phyloP scores from a whole-genome alignment of 2,113 vertebrate species.

The Atlantisia rogersi region DNA sequence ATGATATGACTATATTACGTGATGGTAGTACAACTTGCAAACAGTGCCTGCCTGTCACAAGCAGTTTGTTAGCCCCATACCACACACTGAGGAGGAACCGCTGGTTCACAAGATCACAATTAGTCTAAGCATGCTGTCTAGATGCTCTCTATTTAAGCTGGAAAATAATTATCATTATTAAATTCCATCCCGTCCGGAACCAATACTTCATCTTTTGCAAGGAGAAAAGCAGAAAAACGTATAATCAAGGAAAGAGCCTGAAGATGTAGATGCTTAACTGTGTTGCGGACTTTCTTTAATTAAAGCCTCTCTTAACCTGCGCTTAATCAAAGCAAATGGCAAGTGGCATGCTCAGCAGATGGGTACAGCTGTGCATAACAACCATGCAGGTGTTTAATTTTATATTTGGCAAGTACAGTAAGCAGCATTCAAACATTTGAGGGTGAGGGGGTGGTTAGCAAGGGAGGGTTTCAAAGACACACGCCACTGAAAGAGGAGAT shows the following conservation, averaged over 20 bases:
- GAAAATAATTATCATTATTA: neutral
- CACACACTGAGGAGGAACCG: neutral
- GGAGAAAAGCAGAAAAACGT: constrained; percentile 20
- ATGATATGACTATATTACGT: neutral
- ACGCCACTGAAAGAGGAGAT: neutral
- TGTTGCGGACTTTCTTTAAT: constrained; percentile 49
- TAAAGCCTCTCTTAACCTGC: constrained; percentile 56
- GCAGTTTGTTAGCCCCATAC: neutral
- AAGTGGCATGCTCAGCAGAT: constrained; percentile 52
- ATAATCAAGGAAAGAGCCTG: constrained; percentile 33
- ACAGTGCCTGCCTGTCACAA: neutral
- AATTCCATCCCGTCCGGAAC: neutral
- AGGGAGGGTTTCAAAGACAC: neutral
- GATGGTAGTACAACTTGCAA: neutral
- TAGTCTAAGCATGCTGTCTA: neutral
- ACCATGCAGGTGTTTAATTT: constrained; percentile 58
- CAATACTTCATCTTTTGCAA: neutral
- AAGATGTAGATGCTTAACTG: constrained; percentile 11
- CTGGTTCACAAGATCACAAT: neutral
- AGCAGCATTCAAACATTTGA: neutral
- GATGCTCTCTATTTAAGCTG: neutral
- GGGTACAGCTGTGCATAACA: constrained; percentile 61
- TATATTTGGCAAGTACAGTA: constrained; percentile 10
- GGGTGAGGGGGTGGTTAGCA: neutral
- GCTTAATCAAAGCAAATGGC: constrained; percentile 64